Evolutionary conservation across 1,140 invertebrate species (phyloP).

Genomic region (Drepana arcuata): DNA sequence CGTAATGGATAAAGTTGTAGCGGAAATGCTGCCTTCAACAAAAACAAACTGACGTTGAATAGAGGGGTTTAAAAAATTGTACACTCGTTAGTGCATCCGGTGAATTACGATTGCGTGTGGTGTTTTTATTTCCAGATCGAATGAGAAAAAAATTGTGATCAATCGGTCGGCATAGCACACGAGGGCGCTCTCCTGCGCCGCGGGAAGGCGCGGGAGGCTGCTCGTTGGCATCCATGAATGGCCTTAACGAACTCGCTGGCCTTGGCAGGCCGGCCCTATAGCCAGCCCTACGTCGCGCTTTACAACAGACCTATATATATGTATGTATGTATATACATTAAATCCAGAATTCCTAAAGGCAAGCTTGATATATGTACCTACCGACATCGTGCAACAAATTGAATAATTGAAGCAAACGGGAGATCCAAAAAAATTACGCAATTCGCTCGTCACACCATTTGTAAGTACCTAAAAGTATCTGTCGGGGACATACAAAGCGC

Average conservation of each 20-base stretch:
- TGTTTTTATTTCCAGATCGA: slow-evolving; percentile 45
- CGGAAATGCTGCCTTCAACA: slow-evolving; percentile 38
- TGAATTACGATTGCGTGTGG: slow-evolving; percentile 56
- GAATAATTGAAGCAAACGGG: too few species aligned
- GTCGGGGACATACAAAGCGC: too few species aligned
- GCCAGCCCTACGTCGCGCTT: too few species aligned
- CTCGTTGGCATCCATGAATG: slow-evolving; percentile 59
- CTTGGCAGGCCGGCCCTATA: slow-evolving; percentile 44
- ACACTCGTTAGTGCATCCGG: slow-evolving; percentile 68
- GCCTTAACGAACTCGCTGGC: slow-evolving; percentile 64
- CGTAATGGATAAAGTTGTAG: slow-evolving; percentile 26
- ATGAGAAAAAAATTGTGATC: slow-evolving; percentile 53
- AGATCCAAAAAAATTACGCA: too few species aligned
- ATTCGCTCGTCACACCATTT: too few species aligned
- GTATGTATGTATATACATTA: slow-evolving; percentile 19
- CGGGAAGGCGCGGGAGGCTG: slow-evolving; percentile 27
- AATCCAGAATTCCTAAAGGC: too few species aligned
- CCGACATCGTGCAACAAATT: too few species aligned
- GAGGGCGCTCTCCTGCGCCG: slow-evolving; percentile 51
- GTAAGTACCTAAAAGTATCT: too few species aligned
- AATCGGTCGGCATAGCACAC: slow-evolving; percentile 46
- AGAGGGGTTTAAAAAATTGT: slow-evolving; percentile 46
- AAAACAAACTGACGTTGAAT: slow-evolving; percentile 47
- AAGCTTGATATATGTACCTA: too few species aligned
- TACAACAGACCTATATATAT: slow-evolving; percentile 29